Evolutionary conservation across 2,888 invertebrate species (phyloP).

Genomic region (Zelleria hepariella): DNA sequence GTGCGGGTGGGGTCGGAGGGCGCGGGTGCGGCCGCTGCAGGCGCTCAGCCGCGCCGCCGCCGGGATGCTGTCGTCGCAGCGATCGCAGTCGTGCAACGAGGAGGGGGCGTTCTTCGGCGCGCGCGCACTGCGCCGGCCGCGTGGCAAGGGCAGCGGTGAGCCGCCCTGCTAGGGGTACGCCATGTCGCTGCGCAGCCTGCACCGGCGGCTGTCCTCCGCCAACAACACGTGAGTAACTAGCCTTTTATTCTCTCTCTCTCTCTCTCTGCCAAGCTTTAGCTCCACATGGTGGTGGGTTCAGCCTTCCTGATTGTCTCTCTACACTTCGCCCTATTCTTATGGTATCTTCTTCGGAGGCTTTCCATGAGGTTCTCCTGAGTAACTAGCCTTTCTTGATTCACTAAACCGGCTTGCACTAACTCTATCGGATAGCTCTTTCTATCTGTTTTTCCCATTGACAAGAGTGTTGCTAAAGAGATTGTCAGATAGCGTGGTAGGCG

Average conservation of each 20-base stretch:
- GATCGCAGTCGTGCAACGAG: conserved; percentile 70
- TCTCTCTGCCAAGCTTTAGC: too few species aligned
- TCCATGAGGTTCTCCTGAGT: too few species aligned
- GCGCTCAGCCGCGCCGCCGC: conserved; percentile 62
- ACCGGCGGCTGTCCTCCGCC: conserved; percentile 74
- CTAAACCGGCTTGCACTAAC: too few species aligned
- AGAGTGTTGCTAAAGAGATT: too few species aligned
- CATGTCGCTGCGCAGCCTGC: conserved; percentile 77
- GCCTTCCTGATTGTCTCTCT: too few species aligned
- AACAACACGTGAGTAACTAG: conserved; percentile 68
- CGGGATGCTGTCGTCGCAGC: conserved; percentile 68
- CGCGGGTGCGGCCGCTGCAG: conserved; percentile 68
- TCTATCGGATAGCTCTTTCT: too few species aligned
- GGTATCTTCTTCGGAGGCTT: too few species aligned
- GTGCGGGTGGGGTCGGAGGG: conserved; percentile 68
- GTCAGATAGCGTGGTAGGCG: too few species aligned
- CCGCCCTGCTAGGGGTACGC: conserved; percentile 75
- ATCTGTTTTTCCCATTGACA: too few species aligned
- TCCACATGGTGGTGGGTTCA: too few species aligned
- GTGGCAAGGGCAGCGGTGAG: conserved; percentile 70
- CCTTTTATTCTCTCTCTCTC: background rate
- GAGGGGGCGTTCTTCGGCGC: conserved; percentile 70
- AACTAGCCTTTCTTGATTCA: too few species aligned
- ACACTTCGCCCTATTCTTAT: too few species aligned
- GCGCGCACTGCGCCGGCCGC: conserved; percentile 71